Evolutionary conservation across 2,113 vertebrate species (phyloP).

Genomic region (Marcusenius ussheri): DNA sequence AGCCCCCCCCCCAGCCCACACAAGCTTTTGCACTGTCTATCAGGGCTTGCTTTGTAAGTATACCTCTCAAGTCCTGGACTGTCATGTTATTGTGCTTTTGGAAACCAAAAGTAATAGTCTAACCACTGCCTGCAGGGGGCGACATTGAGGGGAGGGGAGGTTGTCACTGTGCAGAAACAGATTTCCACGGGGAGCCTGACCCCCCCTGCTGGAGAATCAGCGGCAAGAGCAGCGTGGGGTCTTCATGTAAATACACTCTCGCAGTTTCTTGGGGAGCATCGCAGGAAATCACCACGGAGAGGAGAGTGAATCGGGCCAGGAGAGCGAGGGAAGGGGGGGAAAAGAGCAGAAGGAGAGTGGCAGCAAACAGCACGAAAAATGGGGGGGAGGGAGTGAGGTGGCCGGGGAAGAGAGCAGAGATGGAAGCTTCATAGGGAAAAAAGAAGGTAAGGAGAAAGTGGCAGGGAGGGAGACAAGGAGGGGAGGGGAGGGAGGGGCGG

Average conservation of each 20-base stretch:
- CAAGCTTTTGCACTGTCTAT: neutral
- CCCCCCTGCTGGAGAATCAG: neutral
- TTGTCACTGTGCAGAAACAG: neutral
- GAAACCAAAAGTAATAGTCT: neutral
- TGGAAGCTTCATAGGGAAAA: neutral
- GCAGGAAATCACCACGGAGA: neutral
- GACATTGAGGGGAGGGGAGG: neutral
- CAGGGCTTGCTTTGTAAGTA: neutral
- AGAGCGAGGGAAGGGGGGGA: neutral
- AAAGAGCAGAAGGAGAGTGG: neutral
- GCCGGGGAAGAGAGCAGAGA: neutral
- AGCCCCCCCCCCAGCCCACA: neutral
- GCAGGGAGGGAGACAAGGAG: neutral
- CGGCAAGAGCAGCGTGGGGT: neutral
- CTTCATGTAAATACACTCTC: neutral
- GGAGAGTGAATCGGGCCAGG: neutral
- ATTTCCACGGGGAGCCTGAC: neutral
- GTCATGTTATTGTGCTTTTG: neutral
- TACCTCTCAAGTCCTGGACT: neutral
- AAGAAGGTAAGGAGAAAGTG: neutral
- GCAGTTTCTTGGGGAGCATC: neutral
- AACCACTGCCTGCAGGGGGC: neutral
- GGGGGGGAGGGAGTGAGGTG: neutral
- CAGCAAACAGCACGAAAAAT: neutral
- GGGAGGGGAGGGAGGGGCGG: neutral